Conservation (phyloP, 2,797 vertebrate genomes). For the Fistularia commersonii region DNA sequence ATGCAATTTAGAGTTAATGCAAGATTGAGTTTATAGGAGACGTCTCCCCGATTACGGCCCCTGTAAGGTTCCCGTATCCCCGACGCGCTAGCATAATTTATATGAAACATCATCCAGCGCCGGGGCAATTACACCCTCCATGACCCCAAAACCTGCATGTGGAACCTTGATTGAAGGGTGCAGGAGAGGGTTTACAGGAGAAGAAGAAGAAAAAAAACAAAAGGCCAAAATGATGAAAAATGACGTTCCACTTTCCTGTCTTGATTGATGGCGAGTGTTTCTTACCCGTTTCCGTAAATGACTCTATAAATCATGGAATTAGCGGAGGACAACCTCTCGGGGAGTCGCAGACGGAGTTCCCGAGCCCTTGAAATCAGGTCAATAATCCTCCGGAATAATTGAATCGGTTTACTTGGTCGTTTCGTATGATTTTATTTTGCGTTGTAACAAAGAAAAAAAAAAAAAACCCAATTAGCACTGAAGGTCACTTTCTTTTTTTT, state of each 20-base stretch:
- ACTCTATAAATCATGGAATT: constrained; percentile 59
- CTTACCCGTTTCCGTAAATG: constrained; percentile 39
- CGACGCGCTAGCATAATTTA: constrained; percentile 11
- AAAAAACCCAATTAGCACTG: too few species aligned
- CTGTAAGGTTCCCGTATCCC: not conserved
- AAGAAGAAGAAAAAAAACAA: constrained; percentile 17
- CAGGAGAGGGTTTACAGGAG: constrained; percentile 2
- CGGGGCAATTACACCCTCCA: constrained; percentile 13
- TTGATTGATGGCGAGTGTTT: constrained; percentile 46
- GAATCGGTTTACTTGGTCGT: constrained; percentile 44
- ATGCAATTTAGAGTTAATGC: constrained; percentile 16
- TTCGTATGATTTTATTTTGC: constrained; percentile 35
- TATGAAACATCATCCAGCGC: constrained; percentile 13
- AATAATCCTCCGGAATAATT: constrained; percentile 40
- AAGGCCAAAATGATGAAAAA: constrained; percentile 8
- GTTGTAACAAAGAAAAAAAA: too few species aligned
- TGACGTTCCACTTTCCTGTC: constrained; percentile 31
- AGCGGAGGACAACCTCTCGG: constrained; percentile 26
- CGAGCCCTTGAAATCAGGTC: constrained; percentile 37
- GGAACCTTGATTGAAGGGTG: constrained; percentile 21
- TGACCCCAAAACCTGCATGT: constrained; percentile 10
- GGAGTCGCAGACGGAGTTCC: constrained; percentile 27
- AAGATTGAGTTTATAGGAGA: constrained; percentile 7
- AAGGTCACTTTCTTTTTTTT: too few species aligned
- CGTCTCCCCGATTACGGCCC: not conserved